Percentiles rank a stretch among this genome's conserved stretches.
phyloP scores from a whole-genome alignment of 1,140 invertebrate species.

The Magallana gigas region DNA sequence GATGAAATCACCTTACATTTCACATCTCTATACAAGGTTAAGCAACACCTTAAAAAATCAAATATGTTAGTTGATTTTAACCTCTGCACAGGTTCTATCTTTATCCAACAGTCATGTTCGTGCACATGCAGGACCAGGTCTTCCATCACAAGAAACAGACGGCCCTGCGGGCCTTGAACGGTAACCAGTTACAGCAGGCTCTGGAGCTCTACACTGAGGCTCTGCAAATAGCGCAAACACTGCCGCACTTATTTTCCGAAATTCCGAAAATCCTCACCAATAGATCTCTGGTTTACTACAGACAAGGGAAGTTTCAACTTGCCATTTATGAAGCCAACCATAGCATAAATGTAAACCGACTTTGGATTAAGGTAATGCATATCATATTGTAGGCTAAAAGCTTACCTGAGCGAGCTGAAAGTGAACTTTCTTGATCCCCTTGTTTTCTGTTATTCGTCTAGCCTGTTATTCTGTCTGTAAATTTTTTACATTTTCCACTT shows the following conservation, averaged over 20 bases:
- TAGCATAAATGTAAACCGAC: conserved; percentile 31
- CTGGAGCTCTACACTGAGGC: conserved; percentile 7
- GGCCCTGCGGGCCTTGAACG: conserved; percentile 6
- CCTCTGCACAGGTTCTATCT: neutral
- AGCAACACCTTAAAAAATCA: no score
- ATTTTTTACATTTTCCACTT: no score
- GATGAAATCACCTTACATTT: no score
- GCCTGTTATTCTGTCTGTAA: no score
- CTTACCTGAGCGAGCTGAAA: no score
- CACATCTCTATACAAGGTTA: no score
- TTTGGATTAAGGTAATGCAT: conserved; percentile 49
- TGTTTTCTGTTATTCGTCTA: no score
- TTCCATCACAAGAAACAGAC: conserved; percentile 22
- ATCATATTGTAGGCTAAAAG: no score
- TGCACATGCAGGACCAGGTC: neutral
- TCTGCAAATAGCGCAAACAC: neutral
- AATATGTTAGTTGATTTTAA: no score
- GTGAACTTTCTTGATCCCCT: no score
- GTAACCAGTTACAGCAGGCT: neutral
- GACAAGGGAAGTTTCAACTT: conserved; percentile 18
- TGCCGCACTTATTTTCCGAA: conserved; percentile 6
- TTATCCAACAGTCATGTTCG: neutral
- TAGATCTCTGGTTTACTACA: conserved; percentile 44
- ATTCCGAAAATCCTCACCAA: conserved; percentile 54
- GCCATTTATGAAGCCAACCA: conserved; percentile 34